phyloP scores from a whole-genome alignment of 2,888 invertebrate genomes.

The Dermolepida albohirtum region DNA sequence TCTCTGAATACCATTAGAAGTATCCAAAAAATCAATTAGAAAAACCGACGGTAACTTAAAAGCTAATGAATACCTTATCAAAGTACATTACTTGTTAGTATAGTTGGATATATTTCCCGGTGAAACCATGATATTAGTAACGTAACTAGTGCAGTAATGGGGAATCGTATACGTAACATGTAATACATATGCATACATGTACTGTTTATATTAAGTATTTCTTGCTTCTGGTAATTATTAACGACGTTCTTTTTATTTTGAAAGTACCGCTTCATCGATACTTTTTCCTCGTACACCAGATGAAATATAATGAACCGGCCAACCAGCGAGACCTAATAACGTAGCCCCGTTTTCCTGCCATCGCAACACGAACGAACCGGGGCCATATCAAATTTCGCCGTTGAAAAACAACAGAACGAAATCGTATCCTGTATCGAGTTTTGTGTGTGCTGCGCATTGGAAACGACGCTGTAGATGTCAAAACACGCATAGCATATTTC shows the following conservation, averaged over 20 bases:
- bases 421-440: constrained; percentile 5
- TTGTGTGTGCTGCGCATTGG: not conserved
- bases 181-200: not conserved
- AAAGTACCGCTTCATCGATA: not conserved
- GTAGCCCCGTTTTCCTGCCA: constrained; percentile 7
- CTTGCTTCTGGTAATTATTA: not conserved
- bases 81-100: too few relatives aligned
- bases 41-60: too few relatives aligned
- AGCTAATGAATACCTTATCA: too few relatives aligned
- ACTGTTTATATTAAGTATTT: not conserved
- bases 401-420: constrained; percentile 10
- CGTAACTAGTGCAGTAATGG: too few relatives aligned
- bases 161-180: too few relatives aligned
- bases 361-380: constrained; percentile 16
- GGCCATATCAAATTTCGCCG: constrained; percentile 6
- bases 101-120: too few relatives aligned
- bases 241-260: not conserved
- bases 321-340: not conserved
- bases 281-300: too few relatives aligned
- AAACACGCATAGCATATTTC: not conserved
- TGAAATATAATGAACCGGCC: constrained; percentile 6
- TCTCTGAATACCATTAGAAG: too few relatives aligned
- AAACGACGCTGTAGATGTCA: not conserved
- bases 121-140: too few relatives aligned
- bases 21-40: too few relatives aligned